Evolutionary conservation across 2,113 vertebrate genomes (phyloP).

Genomic region (Prochilodus magdalenae): DNA sequence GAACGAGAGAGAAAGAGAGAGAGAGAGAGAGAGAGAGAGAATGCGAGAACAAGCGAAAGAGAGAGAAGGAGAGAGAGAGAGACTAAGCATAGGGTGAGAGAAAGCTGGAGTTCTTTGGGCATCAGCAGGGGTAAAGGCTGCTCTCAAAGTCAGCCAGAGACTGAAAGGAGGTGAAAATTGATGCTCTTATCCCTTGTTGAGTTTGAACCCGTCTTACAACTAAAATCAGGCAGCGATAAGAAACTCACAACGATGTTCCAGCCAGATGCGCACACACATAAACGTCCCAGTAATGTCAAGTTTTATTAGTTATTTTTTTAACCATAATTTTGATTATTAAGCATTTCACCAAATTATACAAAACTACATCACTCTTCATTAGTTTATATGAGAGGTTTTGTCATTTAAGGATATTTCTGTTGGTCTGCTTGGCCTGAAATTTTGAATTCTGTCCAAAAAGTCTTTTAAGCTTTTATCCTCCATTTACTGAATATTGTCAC

Average conservation of each 20-base stretch:
- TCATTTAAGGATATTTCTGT: too few species aligned
- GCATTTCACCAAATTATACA: too few species aligned
- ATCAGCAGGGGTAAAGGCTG: slow-evolving; percentile 1
- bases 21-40: neutral
- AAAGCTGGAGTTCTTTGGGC: neutral
- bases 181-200: slow-evolving; percentile 19
- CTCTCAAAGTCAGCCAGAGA: slow-evolving; percentile 7
- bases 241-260: neutral
- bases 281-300: too few species aligned
- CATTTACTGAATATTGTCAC: too few species aligned
- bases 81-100: neutral
- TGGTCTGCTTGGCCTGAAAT: too few species aligned
- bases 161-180: slow-evolving; percentile 24
- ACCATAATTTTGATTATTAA: too few species aligned
- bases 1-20: slow-evolving; percentile 5
- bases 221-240: slow-evolving; percentile 11
- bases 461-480: too few species aligned
- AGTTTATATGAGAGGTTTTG: too few species aligned
- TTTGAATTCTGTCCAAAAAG: too few species aligned
- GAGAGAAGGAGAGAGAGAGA: neutral
- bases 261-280: slow-evolving; percentile 3
- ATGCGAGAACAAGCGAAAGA: neutral
- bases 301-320: too few species aligned
- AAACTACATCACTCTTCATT: too few species aligned
- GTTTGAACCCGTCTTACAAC: slow-evolving; percentile 27